Conservation (phyloP, 2,113 vertebrate genomes). For the Myotis davidii region DNA sequence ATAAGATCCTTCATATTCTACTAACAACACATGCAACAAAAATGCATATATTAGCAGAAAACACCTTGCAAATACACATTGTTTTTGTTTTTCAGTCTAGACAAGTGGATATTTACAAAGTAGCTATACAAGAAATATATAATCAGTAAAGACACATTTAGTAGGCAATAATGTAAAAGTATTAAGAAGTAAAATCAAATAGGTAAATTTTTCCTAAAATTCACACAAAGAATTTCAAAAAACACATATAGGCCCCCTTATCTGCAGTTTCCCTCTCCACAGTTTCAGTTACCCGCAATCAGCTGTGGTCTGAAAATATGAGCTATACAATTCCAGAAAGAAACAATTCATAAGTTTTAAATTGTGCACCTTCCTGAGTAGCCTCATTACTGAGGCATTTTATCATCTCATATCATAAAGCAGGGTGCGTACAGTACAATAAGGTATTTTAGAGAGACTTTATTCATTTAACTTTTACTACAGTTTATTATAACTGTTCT, state of each 20-base stretch:
- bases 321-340: neutral
- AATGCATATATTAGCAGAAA: neutral
- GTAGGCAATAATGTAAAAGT: neutral
- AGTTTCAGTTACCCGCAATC: neutral
- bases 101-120: neutral
- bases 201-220: slow-evolving; percentile 32
- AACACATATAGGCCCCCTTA: neutral
- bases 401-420: neutral
- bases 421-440: neutral
- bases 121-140: neutral
- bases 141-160: neutral
- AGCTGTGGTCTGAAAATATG: neutral
- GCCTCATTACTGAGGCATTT: neutral
- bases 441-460: neutral
- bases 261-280: neutral
- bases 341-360: neutral
- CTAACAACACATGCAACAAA: neutral
- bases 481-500: neutral
- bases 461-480: neutral
- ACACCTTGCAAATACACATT: neutral
- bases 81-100: neutral
- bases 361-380: neutral
- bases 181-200: slow-evolving; percentile 19
- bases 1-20: neutral
- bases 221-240: neutral